Conservation (phyloP, 2,888 invertebrate genomes). For the Cataglyphis albicans region DNA sequence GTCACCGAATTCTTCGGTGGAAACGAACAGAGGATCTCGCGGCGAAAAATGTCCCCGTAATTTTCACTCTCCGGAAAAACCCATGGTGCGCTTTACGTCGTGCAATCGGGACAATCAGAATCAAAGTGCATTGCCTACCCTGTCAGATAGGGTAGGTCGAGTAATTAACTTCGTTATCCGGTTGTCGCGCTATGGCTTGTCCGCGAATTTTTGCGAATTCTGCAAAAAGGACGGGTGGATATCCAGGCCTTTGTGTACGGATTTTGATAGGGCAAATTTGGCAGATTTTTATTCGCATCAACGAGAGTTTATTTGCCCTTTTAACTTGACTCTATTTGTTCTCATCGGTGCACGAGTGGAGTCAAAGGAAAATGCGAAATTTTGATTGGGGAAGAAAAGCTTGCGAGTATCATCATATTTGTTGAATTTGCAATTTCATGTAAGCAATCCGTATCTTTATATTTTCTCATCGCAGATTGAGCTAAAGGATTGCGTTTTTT, state of each 20-base stretch:
- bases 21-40: background rate
- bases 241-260: conserved; percentile 33
- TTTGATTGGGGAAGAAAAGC: background rate
- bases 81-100: background rate
- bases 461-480: background rate
- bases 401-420: background rate
- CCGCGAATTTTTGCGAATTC: conserved; percentile 27
- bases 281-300: conserved; percentile 25
- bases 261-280: conserved; percentile 32
- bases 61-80: conserved; percentile 5
- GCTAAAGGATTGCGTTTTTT: background rate
- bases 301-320: conserved; percentile 40
- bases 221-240: conserved; percentile 3
- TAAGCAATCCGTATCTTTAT: background rate
- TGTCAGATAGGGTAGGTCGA: background rate
- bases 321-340: conserved; percentile 29
- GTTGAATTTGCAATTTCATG: background rate
- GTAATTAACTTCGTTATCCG: conserved; percentile 45
- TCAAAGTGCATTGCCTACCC: conserved; percentile 38
- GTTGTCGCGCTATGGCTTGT: conserved; percentile 37
- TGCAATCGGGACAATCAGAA: conserved; percentile 10
- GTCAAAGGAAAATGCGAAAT: conserved; percentile 6
- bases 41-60: conserved; percentile 11
- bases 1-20: background rate
- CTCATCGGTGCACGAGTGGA: background rate